Percentiles rank a stretch among this genome's conserved stretches.
Evolutionary conservation across 2,888 invertebrate species (phyloP).

Genomic region (Corythucha ciliata): DNA sequence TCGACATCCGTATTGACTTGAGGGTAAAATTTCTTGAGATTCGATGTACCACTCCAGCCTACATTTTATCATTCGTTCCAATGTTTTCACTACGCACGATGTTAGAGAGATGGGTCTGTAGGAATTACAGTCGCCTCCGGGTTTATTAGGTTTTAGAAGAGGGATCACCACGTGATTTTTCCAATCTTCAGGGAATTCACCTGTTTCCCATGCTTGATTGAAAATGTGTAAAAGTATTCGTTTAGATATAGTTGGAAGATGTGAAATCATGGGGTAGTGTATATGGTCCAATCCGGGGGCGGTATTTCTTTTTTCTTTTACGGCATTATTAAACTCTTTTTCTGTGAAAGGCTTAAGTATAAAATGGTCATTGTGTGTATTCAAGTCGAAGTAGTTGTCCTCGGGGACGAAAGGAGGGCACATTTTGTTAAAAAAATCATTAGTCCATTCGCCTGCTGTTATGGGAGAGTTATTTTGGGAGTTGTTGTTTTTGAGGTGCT

Average conservation of each 20-base stretch:
- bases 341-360: background rate
- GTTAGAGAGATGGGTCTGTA: background rate
- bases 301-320: background rate
- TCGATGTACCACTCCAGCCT: background rate
- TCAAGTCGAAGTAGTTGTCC: too few relatives aligned
- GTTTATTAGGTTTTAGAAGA: background rate
- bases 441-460: background rate
- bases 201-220: background rate
- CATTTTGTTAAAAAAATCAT: background rate
- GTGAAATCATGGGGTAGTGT: background rate
- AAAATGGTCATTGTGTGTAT: background rate
- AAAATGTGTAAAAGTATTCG: background rate
- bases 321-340: background rate
- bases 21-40: background rate
- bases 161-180: background rate
- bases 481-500: background rate
- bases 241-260: background rate
- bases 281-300: background rate
- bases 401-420: background rate
- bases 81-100: background rate
- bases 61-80: background rate
- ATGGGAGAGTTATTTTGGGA: background rate
- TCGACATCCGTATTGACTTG: background rate
- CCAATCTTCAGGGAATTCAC: background rate
- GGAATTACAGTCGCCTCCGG: background rate